Conservation (phyloP, 2,888 invertebrate species). For the Cephus spinipes region DNA sequence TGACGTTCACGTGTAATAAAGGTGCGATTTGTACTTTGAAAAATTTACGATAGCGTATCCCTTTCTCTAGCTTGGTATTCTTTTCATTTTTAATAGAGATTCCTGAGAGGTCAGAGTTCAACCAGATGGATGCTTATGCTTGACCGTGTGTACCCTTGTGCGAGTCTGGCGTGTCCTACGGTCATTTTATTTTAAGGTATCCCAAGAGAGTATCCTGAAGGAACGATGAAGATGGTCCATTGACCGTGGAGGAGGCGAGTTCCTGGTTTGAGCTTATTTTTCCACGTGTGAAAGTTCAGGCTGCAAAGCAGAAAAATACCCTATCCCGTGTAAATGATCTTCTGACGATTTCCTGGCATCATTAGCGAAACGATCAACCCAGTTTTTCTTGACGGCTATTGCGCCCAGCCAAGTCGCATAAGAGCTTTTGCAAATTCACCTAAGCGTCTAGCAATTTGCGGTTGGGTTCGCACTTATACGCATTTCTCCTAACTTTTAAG, state of each 20-base stretch:
- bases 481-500: not conserved
- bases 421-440: not conserved
- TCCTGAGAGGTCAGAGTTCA: not conserved
- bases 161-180: not conserved
- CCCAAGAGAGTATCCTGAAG: not conserved
- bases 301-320: not conserved
- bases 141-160: not conserved
- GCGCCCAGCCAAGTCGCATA: not conserved
- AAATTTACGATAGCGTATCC: not conserved
- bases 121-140: not conserved
- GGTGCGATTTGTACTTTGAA: not conserved
- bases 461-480: not conserved
- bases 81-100: not conserved
- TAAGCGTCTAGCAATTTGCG: not conserved
- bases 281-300: not conserved
- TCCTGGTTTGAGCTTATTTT: not conserved
- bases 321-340: not conserved
- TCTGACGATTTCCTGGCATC: not conserved
- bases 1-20: not conserved
- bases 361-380: not conserved
- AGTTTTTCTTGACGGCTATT: not conserved
- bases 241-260: not conserved
- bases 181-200: not conserved
- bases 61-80: not conserved
- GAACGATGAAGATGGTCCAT: not conserved